Evolutionary conservation across 2,113 vertebrate species (phyloP).

Genomic region (Corynorhinus townsendii): DNA sequence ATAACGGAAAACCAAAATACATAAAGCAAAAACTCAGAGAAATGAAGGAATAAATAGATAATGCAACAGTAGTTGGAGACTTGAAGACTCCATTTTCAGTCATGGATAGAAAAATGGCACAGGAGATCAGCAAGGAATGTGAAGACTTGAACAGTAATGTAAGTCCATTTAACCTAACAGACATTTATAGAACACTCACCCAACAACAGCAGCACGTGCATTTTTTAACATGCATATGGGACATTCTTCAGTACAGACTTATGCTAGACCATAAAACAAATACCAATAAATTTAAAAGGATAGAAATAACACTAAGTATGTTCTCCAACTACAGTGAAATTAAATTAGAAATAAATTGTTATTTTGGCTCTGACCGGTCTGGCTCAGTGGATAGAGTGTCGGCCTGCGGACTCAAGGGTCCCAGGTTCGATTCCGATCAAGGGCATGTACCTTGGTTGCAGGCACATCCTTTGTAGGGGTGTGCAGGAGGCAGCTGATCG

Average conservation of each 20-base stretch:
- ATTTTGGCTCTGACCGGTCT: no score
- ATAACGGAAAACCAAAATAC: not conserved
- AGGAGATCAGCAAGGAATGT: not conserved
- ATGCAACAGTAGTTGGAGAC: not conserved
- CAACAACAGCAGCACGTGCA: not conserved
- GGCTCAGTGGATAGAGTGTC: no score
- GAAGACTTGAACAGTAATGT: not conserved
- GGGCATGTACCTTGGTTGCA: no score
- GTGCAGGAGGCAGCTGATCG: no score
- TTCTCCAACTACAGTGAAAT: not conserved
- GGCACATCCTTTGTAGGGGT: no score
- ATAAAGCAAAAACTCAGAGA: not conserved
- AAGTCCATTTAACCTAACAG: not conserved
- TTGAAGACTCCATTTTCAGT: not conserved
- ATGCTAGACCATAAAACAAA: not conserved
- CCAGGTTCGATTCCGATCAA: no score
- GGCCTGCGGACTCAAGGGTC: no score
- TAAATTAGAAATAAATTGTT: not conserved
- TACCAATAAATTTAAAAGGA: not conserved
- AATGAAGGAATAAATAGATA: not conserved
- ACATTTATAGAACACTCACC: not conserved
- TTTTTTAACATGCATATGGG: not conserved
- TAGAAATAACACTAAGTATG: not conserved
- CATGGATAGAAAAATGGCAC: not conserved
- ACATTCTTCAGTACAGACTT: not conserved